Evolutionary conservation across 2,888 invertebrate species (phyloP).

Genomic region (Trypoxylon attenuatum): DNA sequence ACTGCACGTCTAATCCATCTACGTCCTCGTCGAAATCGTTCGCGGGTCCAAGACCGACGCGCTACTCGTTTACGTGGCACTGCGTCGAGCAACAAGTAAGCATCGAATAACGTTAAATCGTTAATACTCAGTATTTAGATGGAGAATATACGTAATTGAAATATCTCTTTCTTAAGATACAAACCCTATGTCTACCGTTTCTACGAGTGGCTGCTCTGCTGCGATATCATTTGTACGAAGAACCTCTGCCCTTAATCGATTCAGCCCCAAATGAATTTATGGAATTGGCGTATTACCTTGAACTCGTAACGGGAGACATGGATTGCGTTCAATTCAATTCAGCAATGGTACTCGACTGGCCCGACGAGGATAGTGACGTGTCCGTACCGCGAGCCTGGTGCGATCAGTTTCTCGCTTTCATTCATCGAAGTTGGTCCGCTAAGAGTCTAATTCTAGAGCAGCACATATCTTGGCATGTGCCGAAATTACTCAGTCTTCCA

Average conservation of each 20-base stretch:
- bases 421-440: constrained; percentile 78
- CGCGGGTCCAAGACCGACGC: constrained; percentile 37
- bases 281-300: constrained; percentile 85
- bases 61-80: too few species aligned
- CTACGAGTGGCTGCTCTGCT: constrained; percentile 89
- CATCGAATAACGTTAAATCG: not conserved
- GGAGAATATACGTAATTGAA: too few species aligned
- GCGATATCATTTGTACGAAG: constrained; percentile 88
- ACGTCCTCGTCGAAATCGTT: constrained; percentile 46
- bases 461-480: constrained; percentile 87
- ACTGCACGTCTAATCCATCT: constrained; percentile 34
- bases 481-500: constrained; percentile 89
- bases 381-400: constrained; percentile 82
- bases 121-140: too few species aligned
- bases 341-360: constrained; percentile 80
- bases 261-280: constrained; percentile 84
- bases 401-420: constrained; percentile 79
- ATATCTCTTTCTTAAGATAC: constrained; percentile 77
- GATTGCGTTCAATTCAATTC: constrained; percentile 82
- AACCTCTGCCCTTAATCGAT: constrained; percentile 82
- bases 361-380: constrained; percentile 73
- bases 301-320: constrained; percentile 82
- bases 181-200: constrained; percentile 88
- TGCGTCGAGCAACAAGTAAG: constrained; percentile 53
- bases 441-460: constrained; percentile 83